phyloP scores from a whole-genome alignment of 2,113 vertebrate genomes.

The Chloebia gouldiae region DNA sequence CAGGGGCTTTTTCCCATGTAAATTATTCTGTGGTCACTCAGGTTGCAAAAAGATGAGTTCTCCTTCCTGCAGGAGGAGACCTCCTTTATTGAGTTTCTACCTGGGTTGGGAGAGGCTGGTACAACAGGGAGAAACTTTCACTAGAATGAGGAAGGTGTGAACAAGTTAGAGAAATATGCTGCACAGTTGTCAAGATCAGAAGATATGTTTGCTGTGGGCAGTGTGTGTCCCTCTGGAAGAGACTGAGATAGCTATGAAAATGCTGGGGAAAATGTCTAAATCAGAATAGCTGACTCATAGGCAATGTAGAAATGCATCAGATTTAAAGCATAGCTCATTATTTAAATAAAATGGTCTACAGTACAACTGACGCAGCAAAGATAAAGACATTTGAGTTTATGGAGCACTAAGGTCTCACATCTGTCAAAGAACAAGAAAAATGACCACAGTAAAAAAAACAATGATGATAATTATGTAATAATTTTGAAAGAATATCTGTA shows the following conservation, averaged over 20 bases:
- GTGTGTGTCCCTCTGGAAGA: not conserved
- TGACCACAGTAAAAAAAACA: not conserved
- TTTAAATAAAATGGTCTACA: not conserved
- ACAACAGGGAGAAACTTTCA: not conserved
- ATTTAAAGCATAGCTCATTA: not conserved
- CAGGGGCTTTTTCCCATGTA: not conserved
- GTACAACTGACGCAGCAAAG: not conserved
- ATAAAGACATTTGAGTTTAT: not conserved
- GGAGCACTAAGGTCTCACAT: not conserved
- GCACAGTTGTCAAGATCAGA: not conserved
- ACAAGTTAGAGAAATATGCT: not conserved
- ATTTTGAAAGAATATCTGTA: not conserved
- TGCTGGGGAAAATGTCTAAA: not conserved
- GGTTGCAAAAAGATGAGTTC: not conserved
- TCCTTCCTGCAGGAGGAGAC: not conserved
- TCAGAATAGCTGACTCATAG: not conserved
- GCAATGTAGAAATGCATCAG: not conserved
- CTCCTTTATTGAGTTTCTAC: not conserved
- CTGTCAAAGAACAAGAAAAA: not conserved
- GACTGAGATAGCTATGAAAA: not conserved
- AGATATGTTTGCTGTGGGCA: not conserved
- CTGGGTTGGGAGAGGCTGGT: not conserved
- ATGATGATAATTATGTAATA: not conserved
- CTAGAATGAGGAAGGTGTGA: not conserved
- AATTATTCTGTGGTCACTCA: not conserved